Percentiles rank a stretch among this genome's conserved stretches.
Conservation (phyloP, 1,140 invertebrate genomes). For the Oppia nitens region DNA sequence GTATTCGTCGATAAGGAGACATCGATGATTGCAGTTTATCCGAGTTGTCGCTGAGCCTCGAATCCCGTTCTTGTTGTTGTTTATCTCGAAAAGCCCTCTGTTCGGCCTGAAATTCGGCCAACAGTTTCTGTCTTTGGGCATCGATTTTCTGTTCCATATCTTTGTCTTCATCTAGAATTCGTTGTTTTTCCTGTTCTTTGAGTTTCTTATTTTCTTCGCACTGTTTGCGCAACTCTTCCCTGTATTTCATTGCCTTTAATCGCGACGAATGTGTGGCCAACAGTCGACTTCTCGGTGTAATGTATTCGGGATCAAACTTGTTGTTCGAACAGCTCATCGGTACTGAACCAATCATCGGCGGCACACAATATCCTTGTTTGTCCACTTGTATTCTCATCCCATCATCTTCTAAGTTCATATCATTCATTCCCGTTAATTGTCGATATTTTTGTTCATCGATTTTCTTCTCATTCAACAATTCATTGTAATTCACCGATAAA, state of each 20-base stretch:
- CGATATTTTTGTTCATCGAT: not conserved
- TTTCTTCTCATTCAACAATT: not conserved
- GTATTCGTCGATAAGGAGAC: not conserved
- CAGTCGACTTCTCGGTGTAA: not conserved
- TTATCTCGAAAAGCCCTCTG: conserved; percentile 1
- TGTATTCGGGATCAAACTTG: not conserved
- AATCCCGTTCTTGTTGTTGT: not conserved
- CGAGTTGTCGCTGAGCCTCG: not conserved
- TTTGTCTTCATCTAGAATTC: not conserved
- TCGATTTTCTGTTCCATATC: conserved; percentile 6
- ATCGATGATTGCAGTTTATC: not conserved
- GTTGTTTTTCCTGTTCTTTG: not conserved
- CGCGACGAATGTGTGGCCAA: not conserved
- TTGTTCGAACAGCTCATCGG: not conserved
- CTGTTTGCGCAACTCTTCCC: conserved; percentile 6
- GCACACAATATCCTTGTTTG: no score
- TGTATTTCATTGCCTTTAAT: conserved; percentile 1
- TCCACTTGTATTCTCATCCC: no score
- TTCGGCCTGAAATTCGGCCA: conserved; percentile 11
- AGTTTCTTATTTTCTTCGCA: conserved; percentile 13
- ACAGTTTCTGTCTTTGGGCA: conserved; percentile 5
- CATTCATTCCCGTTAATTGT: not conserved
- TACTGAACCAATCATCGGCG: not conserved
- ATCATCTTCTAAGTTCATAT: not conserved
- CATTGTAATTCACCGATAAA: not conserved